Base-by-base conservation (phyloP, 2,888 invertebrate species). In the Pantelozetes paolii region DNA sequence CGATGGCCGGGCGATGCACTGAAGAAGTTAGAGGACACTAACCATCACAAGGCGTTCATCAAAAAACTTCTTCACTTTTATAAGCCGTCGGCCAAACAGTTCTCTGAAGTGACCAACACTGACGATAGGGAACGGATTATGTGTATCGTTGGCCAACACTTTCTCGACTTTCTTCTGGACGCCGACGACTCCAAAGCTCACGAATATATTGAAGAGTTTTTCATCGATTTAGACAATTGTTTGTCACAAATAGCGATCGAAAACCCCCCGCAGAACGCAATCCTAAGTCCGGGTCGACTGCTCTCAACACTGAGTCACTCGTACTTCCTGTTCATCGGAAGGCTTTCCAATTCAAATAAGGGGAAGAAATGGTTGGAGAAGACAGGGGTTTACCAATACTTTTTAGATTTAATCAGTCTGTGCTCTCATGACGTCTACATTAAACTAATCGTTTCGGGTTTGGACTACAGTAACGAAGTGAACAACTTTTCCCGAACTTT, bases 311-410 rank as follows among this genome's bases (percentile, higher is more conserved):
- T 93, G 84, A 92, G 93, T 81, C 94, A 94, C 82, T 90, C 91
- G 85, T 97, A 96, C 85, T 97, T 97, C 83, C 86, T 97, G 62
- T 91, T 94, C 81, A 88, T 96, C 76, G 96, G 96, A 0, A 89
- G 92, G 78, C 86, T 96, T 30, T 83, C 84, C 36, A 80, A 81
- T 40, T 80, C 81, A 28, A 76, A 77, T 15, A 80, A 80, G 71
- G 85, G 85, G 0, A 80, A 82, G 69, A 79, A 80, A 77, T 86
- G 90, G 72, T 86, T 96, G 69, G 89, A 90, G 77, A 88, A 87
- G 79, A 87, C 89, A 64, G 87, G 87, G 71, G 86, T 92, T 77
- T 90, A 89, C 82, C 88, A 89, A 80, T 87, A 74, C 32, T 45
- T 77, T n/a, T 42, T 72, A 1, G 75, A 77, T 59, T 50, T 77